Percentiles rank a stretch among this genome's conserved stretches.
These are phyloP conservation scores for Xenops minutus DNA, from an alignment of 2,797 vertebrate species.

Conservation along the genomic window DNA sequence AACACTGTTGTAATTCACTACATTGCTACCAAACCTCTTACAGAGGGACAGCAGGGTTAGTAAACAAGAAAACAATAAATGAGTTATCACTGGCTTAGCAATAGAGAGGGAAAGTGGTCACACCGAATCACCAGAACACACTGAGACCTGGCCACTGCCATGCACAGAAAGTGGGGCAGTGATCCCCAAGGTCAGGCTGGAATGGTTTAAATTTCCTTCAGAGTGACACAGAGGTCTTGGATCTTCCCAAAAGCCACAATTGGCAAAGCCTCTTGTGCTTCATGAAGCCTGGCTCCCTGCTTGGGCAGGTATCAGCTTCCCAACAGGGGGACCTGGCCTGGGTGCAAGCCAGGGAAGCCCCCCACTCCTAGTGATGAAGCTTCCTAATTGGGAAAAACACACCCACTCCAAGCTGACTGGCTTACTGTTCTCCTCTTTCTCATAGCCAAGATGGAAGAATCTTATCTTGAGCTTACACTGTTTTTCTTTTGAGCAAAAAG, in stretches of 20 bases:
- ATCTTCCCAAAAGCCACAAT: background rate
- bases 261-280: background rate
- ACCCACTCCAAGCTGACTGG: background rate
- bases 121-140: background rate
- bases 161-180: fast-evolving
- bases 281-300: background rate
- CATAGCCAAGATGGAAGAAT: background rate
- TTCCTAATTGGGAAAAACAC: background rate
- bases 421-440: background rate
- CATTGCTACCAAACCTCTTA: background rate
- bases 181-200: background rate
- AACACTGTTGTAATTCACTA: background rate
- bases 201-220: background rate
- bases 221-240: background rate
- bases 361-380: background rate
- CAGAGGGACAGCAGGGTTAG: background rate
- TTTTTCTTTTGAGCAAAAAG: background rate
- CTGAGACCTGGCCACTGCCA: background rate
- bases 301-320: background rate
- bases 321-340: background rate
- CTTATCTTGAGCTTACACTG: background rate
- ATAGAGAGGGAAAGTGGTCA: background rate
- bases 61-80: background rate
- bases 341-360: background rate
- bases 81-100: background rate